Conservation (phyloP, 2,797 vertebrate genomes). For the Tapera naevia region DNA sequence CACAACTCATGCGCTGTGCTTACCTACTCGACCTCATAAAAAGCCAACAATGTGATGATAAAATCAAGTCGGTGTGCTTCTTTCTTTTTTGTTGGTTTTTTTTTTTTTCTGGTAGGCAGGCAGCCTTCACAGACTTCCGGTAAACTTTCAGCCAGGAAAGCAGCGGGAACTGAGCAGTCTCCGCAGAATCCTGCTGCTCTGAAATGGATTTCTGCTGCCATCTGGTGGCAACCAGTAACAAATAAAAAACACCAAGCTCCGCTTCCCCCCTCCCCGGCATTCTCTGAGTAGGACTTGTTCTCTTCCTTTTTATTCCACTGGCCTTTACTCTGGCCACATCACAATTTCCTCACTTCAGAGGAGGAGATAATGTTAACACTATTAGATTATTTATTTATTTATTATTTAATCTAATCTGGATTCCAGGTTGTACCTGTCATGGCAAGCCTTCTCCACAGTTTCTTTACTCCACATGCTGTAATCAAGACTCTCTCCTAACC, state of each 20-base stretch:
- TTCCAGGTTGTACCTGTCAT: not conserved
- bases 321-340: not conserved
- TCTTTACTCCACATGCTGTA: rapidly evolving
- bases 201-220: constrained; percentile 47
- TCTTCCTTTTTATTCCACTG: not conserved
- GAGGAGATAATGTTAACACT: not conserved
- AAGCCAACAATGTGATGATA: not conserved
- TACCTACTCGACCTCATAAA: not conserved
- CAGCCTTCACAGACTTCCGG: not conserved
- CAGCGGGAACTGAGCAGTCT: not conserved
- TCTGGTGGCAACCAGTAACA: not conserved
- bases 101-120: not conserved
- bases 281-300: not conserved
- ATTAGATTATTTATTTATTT: not conserved
- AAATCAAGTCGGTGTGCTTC: no score
- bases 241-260: not conserved
- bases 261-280: not conserved
- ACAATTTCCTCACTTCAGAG: not conserved
- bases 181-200: not conserved
- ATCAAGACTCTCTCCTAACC: not conserved
- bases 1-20: not conserved
- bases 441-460: not conserved
- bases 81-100: no score
- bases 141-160: not conserved
- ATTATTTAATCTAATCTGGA: not conserved